Percentiles rank a stretch among this genome's conserved stretches.
Evolutionary conservation across 2,888 invertebrate species (phyloP).

Genomic region (Mesorhabditis spiculigera): DNA sequence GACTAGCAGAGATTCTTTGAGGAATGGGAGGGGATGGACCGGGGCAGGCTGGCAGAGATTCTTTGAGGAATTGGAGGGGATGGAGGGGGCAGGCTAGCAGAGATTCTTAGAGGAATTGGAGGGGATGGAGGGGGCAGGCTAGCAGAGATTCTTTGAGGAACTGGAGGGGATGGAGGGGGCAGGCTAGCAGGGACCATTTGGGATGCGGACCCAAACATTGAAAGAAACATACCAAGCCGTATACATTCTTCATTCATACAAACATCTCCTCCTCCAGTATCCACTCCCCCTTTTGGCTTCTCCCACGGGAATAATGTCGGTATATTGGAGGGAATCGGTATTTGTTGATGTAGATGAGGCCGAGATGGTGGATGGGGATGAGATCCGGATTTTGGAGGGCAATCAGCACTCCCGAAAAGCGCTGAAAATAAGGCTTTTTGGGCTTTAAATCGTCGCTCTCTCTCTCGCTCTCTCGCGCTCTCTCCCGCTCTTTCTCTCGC

Average conservation of each 20-base stretch:
- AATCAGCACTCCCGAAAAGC: neutral
- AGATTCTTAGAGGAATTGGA: no score
- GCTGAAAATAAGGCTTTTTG: neutral
- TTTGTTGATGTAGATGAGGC: conserved; percentile 9
- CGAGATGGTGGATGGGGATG: conserved; percentile 14
- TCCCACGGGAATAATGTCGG: no score
- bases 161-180: no score
- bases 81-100: no score
- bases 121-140: neutral
- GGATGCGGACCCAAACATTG: neutral
- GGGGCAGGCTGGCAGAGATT: no score
- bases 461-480: conserved; percentile 3
- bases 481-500: conserved; percentile 16
- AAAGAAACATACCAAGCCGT: conserved; percentile 21
- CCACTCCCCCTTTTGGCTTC: conserved; percentile 11
- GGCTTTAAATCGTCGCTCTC: conserved; percentile 7
- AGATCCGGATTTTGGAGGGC: neutral
- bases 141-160: no score
- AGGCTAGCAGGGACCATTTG: no score
- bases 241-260: conserved; percentile 31
- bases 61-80: no score
- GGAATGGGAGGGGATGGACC: no score
- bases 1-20: no score
- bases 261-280: neutral
- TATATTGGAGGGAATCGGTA: neutral